Base-by-base conservation (phyloP, 1,140 invertebrate species). In the Apis laboriosa region DNA sequence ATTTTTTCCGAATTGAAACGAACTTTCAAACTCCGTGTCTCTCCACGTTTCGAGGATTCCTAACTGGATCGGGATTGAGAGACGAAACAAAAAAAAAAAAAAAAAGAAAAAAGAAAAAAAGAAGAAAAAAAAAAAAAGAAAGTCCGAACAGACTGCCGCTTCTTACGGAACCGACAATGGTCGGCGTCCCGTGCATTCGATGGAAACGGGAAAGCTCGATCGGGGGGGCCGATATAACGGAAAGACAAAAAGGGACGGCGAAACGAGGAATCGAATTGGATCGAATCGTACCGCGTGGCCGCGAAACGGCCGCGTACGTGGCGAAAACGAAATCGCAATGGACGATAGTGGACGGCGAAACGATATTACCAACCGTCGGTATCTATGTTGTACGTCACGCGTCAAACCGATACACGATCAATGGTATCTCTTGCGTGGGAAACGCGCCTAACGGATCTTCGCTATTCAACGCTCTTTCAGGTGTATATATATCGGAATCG, bases 341-440 rank as follows among this genome's bases (percentile, higher is more conserved):
- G 84, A 28, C 34, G 60, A 56, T 43, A 55, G 72, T 17, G 73
- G 56, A 58, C 63, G 60, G 60, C 58, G 77, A 68, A 80, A 84
- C 81, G 86, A 85, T 83, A 88, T 81, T 87, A 83, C 80, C 24
- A 72, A 43, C 34, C 34, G 73, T 43, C 83, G 72, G 77, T 90
- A 90, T 90, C 90, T 87, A 34, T 53, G 64, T 73, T 73, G 24
- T 43, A 43, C 34, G 61, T 63, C 61, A 63, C 72, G 80, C 72
- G 84, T 84, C 83, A 89, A 82, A 86, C 85, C 90, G 80, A 90
- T 83, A 80, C 61, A 60, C 81, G 88, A 91, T 90, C 90, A 90
- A 90, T 91, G 89, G 86, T 90, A 91, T 89, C 87, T 90, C 81
- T 68, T 64, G 80, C 60, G 60, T 71, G 86, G 86, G 84, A 89